Conservation (phyloP, 37 sponge, comb jelly and placozoan species). For the Chondrilla cf. caribensis region DNA sequence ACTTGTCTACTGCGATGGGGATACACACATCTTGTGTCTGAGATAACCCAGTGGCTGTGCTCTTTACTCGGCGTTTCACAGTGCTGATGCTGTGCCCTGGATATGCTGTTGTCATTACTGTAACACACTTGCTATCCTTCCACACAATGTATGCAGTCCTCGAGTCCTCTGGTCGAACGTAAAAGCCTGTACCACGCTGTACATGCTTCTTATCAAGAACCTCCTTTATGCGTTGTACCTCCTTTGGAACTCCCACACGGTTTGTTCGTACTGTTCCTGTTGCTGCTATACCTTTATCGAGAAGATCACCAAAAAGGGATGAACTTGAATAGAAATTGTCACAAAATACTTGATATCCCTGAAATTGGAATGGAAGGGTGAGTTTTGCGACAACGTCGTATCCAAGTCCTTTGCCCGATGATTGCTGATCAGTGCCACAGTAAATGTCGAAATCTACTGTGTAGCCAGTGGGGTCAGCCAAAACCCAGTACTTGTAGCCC, state of each 20-base stretch:
- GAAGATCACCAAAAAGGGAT: background rate
- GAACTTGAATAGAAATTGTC: slow-evolving; percentile 51
- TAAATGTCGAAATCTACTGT: slow-evolving; percentile 30
- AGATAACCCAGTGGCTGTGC: no score
- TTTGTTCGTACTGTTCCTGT: slow-evolving; percentile 26
- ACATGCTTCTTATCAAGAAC: background rate
- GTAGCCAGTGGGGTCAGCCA: slow-evolving; percentile 32
- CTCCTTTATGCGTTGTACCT: background rate
- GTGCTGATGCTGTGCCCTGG: no score
- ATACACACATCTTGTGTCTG: background rate
- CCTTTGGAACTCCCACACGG: slow-evolving; percentile 22
- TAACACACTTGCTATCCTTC: background rate
- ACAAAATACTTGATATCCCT: slow-evolving; percentile 47
- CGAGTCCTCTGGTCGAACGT: background rate
- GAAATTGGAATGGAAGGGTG: background rate
- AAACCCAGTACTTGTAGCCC: slow-evolving; percentile 34
- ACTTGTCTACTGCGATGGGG: background rate
- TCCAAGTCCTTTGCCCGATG: background rate
- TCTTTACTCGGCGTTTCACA: no score
- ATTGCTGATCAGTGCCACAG: background rate
- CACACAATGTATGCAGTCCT: background rate
- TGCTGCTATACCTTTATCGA: background rate
- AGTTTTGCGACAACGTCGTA: slow-evolving; percentile 47
- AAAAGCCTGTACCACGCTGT: background rate
- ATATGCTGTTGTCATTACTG: background rate